A percentile compares a stretch with the other conserved stretches of the same genome.
These are phyloP conservation scores for Palythoa caribaeorum DNA, from an alignment of 92 coral and sea anemone species.

Conservation along the genomic window DNA sequence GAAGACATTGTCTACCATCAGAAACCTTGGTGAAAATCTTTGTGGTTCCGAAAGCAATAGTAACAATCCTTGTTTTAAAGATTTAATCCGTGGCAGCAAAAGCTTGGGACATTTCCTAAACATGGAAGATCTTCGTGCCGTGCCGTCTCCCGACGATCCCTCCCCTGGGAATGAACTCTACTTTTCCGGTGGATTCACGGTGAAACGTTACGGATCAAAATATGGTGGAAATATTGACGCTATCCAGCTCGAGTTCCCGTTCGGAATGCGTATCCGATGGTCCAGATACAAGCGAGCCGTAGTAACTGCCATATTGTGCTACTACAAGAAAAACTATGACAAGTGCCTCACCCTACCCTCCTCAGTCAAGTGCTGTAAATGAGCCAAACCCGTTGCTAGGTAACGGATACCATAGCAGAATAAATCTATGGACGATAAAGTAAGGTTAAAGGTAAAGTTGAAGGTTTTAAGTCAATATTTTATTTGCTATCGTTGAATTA, in stretches of 20 bases:
- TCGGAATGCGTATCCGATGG: neutral
- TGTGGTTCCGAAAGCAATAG: constrained; percentile 2
- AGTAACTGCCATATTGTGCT: constrained; percentile 6
- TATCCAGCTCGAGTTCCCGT: constrained; percentile 41
- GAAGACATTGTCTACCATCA: constrained; percentile 25
- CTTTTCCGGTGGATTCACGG: constrained; percentile 47
- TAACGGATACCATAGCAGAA: too few species aligned
- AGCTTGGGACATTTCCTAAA: constrained; percentile 42
- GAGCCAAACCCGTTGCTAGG: neutral
- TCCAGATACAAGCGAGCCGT: constrained; percentile 7
- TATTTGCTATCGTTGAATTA: too few species aligned
- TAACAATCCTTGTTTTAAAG: constrained; percentile 32
- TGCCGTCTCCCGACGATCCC: constrained; percentile 28
- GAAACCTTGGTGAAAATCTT: constrained; percentile 10
- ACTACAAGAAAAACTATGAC: neutral
- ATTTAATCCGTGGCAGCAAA: constrained; percentile 30
- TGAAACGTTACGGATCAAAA: constrained; percentile 31
- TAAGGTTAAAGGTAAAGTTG: too few species aligned
- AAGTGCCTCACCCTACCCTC: neutral
- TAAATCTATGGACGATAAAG: too few species aligned
- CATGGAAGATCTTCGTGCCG: neutral
- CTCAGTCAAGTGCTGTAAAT: neutral
- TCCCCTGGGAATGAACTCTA: neutral
- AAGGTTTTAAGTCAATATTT: too few species aligned
- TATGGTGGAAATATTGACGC: constrained; percentile 39